Conservation (phyloP, 2,113 vertebrate genomes). For the Spizaetus ornatus region DNA sequence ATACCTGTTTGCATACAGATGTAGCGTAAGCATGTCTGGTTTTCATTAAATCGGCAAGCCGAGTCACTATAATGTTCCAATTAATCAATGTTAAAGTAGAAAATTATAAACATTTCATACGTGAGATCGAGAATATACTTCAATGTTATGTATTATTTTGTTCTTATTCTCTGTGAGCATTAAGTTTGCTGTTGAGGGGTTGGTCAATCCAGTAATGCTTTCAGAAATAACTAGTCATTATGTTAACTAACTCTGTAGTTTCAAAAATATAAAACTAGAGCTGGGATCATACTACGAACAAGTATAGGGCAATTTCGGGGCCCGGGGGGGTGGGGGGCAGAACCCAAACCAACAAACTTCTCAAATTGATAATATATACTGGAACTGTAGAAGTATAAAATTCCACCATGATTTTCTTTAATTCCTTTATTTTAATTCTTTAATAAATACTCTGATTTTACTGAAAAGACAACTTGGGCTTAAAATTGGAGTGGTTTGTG, state of each 20-base stretch:
- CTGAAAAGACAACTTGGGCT: background rate
- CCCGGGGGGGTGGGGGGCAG: too few relatives aligned
- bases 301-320: too few relatives aligned
- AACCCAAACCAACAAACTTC: background rate
- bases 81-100: background rate
- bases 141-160: background rate
- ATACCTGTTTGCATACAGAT: background rate
- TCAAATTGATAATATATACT: background rate
- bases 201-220: background rate
- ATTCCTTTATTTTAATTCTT: background rate
- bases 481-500: background rate
- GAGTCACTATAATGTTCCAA: background rate
- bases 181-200: background rate
- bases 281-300: background rate
- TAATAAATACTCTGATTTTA: background rate
- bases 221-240: background rate
- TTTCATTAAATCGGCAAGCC: background rate
- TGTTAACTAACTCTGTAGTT: background rate
- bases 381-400: background rate
- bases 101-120: background rate
- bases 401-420: background rate
- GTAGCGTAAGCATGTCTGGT: background rate
- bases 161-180: background rate
- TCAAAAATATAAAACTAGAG: background rate
- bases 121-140: background rate